Evolutionary conservation across 2,888 invertebrate genomes (phyloP).

Genomic region (Cephus runcator): DNA sequence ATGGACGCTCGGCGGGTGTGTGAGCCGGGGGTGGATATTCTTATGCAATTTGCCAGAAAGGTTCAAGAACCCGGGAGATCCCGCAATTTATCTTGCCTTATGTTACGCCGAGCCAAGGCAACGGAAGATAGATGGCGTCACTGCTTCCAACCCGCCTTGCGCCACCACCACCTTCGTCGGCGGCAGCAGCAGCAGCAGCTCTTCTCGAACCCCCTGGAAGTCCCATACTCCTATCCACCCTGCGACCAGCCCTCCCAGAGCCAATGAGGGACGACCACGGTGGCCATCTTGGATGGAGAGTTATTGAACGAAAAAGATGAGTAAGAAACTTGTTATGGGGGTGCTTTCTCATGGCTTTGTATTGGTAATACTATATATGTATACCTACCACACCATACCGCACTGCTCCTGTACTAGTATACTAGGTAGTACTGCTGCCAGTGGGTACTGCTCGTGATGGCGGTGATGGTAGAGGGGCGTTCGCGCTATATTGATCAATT

Average conservation of each 20-base stretch:
- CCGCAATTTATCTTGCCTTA: slow-evolving; percentile 67
- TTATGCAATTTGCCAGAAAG: slow-evolving; percentile 67
- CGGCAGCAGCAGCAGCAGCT: slow-evolving; percentile 16
- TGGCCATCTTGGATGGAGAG: slow-evolving; percentile 67
- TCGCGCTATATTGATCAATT: slow-evolving; percentile 66
- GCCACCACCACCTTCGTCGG: slow-evolving; percentile 32
- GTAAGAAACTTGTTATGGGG: slow-evolving; percentile 66
- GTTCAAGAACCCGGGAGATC: slow-evolving; percentile 67
- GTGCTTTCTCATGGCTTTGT: slow-evolving; percentile 49
- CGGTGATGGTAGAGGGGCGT: slow-evolving; percentile 46
- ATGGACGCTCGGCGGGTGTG: slow-evolving; percentile 33
- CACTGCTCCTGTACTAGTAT: background rate
- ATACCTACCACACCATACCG: background rate
- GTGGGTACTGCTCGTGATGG: slow-evolving; percentile 8
- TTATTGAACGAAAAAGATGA: slow-evolving; percentile 68
- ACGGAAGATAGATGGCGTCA: slow-evolving; percentile 67
- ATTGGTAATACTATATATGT: background rate
- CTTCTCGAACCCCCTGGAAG: slow-evolving; percentile 46
- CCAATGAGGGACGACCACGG: slow-evolving; percentile 67
- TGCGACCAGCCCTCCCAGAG: slow-evolving; percentile 64
- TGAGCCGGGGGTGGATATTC: slow-evolving; percentile 59
- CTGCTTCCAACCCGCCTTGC: slow-evolving; percentile 58
- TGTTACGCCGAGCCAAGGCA: slow-evolving; percentile 67
- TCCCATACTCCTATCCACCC: slow-evolving; percentile 44
- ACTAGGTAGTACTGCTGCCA: slow-evolving; percentile 4